phyloP scores from a whole-genome alignment of 2,888 invertebrate genomes.

The Spodoptera littoralis region DNA sequence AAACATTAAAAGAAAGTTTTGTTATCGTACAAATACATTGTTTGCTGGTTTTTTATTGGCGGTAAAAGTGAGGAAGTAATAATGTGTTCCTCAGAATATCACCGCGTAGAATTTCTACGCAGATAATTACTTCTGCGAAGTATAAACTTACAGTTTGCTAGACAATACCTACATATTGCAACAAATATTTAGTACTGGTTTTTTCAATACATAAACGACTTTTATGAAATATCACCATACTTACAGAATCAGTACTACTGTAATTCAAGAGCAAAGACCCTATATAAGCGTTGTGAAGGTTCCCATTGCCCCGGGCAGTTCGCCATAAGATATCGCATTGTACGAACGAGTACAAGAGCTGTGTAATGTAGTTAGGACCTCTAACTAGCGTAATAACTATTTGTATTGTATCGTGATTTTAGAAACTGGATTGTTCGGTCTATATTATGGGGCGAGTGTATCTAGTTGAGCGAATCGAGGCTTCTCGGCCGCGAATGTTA shows the following conservation, averaged over 20 bases:
- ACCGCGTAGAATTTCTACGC: slow-evolving; percentile 11
- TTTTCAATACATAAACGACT: too few species aligned
- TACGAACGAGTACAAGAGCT: too few species aligned
- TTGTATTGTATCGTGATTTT: slow-evolving; percentile 12
- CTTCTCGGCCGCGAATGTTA: slow-evolving; percentile 54
- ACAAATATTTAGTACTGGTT: too few species aligned
- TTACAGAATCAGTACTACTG: too few species aligned
- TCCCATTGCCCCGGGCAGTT: too few species aligned
- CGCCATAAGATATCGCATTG: too few species aligned
- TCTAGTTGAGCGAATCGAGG: slow-evolving; percentile 50
- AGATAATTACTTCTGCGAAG: slow-evolving; percentile 31
- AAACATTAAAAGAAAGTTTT: slow-evolving; percentile 62
- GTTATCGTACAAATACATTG: slow-evolving; percentile 53
- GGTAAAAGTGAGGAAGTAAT: slow-evolving; percentile 52
- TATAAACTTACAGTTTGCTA: slow-evolving; percentile 1
- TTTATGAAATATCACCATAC: too few species aligned
- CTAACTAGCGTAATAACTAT: background rate
- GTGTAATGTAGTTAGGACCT: too few species aligned
- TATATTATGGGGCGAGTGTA: slow-evolving; percentile 8
- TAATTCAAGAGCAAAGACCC: too few species aligned
- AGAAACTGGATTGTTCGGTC: slow-evolving; percentile 13
- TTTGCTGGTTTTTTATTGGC: slow-evolving; percentile 52
- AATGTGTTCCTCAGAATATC: slow-evolving; percentile 28
- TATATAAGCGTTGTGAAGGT: too few species aligned
- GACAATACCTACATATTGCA: too few species aligned